A percentile compares a stretch with the other conserved stretches of the same genome.
Evolutionary conservation across 2,888 invertebrate genomes (phyloP).

Genomic region (Scaptomyza polygonia): DNA sequence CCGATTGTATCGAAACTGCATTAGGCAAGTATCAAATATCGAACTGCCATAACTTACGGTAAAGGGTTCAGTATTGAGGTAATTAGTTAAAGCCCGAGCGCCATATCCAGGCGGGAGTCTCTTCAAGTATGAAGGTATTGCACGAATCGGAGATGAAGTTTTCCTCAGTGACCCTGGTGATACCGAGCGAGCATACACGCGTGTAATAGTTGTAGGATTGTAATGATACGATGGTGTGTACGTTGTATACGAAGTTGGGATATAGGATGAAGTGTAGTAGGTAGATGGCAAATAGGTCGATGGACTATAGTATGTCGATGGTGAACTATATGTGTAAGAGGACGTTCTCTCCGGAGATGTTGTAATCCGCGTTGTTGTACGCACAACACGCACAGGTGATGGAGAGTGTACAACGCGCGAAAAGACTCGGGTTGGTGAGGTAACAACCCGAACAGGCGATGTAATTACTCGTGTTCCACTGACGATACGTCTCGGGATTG

Average conservation of each 20-base stretch:
- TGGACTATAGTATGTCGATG: conserved; percentile 67
- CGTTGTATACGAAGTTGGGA: conserved; percentile 74
- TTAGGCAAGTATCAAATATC: conserved; percentile 9
- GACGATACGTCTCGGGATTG: conserved; percentile 79
- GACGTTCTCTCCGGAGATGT: conserved; percentile 78
- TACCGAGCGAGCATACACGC: conserved; percentile 75
- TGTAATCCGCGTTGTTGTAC: conserved; percentile 78
- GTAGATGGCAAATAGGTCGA: conserved; percentile 63
- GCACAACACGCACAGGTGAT: conserved; percentile 78
- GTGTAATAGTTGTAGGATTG: conserved; percentile 77
- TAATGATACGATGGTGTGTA: conserved; percentile 76
- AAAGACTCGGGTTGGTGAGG: conserved; percentile 79
- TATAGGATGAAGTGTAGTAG: conserved; percentile 70
- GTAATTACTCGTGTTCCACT: conserved; percentile 80
- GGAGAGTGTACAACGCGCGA: conserved; percentile 76
- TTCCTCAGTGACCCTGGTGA: conserved; percentile 78
- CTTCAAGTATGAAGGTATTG: conserved; percentile 88
- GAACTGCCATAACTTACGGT: conserved; percentile 86
- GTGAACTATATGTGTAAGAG: conserved; percentile 71
- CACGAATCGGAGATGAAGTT: conserved; percentile 84
- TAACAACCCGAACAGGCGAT: conserved; percentile 82
- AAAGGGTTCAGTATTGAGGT: conserved; percentile 90
- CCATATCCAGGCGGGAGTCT: conserved; percentile 87
- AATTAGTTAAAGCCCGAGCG: conserved; percentile 89
- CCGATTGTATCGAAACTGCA: not conserved